Evolutionary conservation across 64 coral and sea anemone genomes (phyloP), one percentile per base, ranked within the genome.

Genomic region (Pachyseris speciosa): DNA sequence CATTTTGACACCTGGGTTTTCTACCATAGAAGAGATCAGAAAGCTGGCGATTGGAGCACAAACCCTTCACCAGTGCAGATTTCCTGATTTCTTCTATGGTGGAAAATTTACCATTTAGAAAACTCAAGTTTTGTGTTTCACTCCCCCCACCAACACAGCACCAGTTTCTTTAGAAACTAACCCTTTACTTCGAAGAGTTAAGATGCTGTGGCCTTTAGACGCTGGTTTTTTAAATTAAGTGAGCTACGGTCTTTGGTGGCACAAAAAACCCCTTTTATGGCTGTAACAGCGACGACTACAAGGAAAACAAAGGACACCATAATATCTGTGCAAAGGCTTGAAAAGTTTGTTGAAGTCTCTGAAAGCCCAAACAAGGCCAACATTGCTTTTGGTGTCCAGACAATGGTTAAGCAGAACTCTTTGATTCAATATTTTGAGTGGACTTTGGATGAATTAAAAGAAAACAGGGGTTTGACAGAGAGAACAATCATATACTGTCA

Each of bases 361-460:
- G 90, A 92, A 60, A 92, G 90, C 66, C 68, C 90, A 38, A 57
- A 92, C 17, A 92, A 85, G 45, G 33, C 68, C 84, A 86, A 86
- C 51, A 7, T 87, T 13, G 48, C 81, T 32, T 78, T 77, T 85
- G 55, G 84, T n/a, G 80, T 92, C 16, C 39, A 84, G 40, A 41
- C 74, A 20, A 86, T 86, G 11, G n/a, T 38, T 64, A 45, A 74
- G 40, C 19, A 30, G 25, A 47, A 43, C 2, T 42, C 38, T 55
- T 7, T 60, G 1, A 15, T 47, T 37, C 13, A 81, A 22, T 40
- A 36, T 60, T 84, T 91, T 63, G 9, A 41, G 53, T 83, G 89
- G 90, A 69, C 74, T 50, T 29, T 9, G 13, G 64, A 84, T 13
- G 71, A 93, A 55, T 66, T 75, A 31, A 53, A 76, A 49, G n/a